Evolutionary conservation across 2,888 invertebrate species (phyloP).

Genomic region (Coenonympha arcania): DNA sequence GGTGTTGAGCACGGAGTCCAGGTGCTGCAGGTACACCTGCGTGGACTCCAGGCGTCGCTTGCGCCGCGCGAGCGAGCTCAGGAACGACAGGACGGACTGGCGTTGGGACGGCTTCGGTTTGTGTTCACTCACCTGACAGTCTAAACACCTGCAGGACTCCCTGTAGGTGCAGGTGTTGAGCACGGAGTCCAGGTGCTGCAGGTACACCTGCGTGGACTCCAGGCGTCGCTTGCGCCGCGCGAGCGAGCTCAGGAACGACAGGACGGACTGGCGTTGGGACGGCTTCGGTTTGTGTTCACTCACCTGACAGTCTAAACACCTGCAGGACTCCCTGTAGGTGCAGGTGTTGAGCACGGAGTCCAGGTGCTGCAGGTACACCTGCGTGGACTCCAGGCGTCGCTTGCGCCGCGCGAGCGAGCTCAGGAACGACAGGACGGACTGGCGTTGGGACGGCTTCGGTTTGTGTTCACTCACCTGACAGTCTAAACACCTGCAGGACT

Average conservation of each 20-base stretch:
- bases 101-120: slow-evolving; percentile 41
- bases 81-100: slow-evolving; percentile 41
- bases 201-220: slow-evolving; percentile 40
- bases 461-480: slow-evolving; percentile 58
- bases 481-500: slow-evolving; percentile 59
- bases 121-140: slow-evolving; percentile 57
- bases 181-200: slow-evolving; percentile 47
- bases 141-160: slow-evolving; percentile 59
- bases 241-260: slow-evolving; percentile 48
- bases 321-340: slow-evolving; percentile 58
- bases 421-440: slow-evolving; percentile 44
- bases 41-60: slow-evolving; percentile 44
- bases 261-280: slow-evolving; percentile 38
- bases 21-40: slow-evolving; percentile 44
- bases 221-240: slow-evolving; percentile 51
- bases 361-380: slow-evolving; percentile 46
- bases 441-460: slow-evolving; percentile 37
- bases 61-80: slow-evolving; percentile 52
- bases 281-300: slow-evolving; percentile 41
- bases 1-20: slow-evolving; percentile 45
- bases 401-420: slow-evolving; percentile 53
- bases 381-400: slow-evolving; percentile 40
- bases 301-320: slow-evolving; percentile 64
- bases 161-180: slow-evolving; percentile 55
- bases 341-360: slow-evolving; percentile 49